Evolutionary conservation across 2,797 vertebrate species (phyloP), one percentile per base, ranked within the genome.

Genomic region (Takifugu rubripes): DNA sequence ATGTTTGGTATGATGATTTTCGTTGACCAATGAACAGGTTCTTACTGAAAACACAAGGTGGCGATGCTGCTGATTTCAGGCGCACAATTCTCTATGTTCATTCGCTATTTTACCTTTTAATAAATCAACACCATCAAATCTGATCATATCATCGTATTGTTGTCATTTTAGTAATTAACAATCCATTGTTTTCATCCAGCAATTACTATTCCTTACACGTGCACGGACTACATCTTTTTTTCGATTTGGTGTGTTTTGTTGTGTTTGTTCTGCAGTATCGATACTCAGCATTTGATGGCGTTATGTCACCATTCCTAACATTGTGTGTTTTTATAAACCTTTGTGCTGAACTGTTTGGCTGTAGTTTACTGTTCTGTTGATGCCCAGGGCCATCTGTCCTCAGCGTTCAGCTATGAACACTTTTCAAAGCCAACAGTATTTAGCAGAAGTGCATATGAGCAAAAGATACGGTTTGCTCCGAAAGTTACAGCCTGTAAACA

Each of bases 351-450:
- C 60, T 70, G 47, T 76, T 58, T 62, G 52, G 57, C 52, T 17
- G 2, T 25, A 44, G 63, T 56, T 40, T 29, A 31, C n/a, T 44
- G n/a, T 36, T 76, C 61, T 56, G 59, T 70, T 57, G 58, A 15
- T 12, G 58, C 77, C 62, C 16, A 6, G 3, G 60, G 70, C 42
- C 50, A 60, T 67, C 52, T 45, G 61, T 67, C 58, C 66, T 66
- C 60, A 68, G 47, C 11, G 51, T 72, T 42, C 72, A 67, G 61
- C 43, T 15, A 31, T 49, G 51, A 54, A 15, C 29, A 40, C 26
- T 64, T 64, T 66, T 69, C 31, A 67, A 67, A 74, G 58, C 54
- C 68, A 64, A 15, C 55, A 54, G 27, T 57, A 26, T 36, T 45
- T 21, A 64, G 29, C 50, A 44, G 52, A 52, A 5, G 2, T 47